Conservation (phyloP, 2,113 vertebrate genomes). For the Ploceus nigricollis region DNA sequence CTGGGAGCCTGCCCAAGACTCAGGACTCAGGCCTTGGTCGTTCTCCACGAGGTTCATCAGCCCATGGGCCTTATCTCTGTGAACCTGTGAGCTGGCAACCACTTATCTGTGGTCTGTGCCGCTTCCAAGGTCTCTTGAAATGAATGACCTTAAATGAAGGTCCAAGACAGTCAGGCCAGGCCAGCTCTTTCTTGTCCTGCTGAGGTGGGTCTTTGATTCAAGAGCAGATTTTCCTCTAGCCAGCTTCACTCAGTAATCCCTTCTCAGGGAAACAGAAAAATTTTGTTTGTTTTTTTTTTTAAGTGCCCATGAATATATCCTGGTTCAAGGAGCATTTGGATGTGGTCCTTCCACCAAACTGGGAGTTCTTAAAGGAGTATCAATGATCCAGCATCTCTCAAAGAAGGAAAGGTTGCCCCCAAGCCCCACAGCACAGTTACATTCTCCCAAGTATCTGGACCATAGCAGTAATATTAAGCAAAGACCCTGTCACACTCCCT, state of each 20-base stretch:
- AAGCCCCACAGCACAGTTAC: not conserved
- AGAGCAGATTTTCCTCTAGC: not conserved
- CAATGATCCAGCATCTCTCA: not conserved
- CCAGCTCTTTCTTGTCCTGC: not conserved
- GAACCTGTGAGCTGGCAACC: not conserved
- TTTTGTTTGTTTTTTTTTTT: accelerated
- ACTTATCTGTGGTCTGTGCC: not conserved
- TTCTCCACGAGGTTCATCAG: not conserved
- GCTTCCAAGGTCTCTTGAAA: not conserved
- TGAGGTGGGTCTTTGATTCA: not conserved
- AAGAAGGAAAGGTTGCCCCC: not conserved
- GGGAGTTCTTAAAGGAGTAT: not conserved
- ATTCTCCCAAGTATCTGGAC: not conserved
- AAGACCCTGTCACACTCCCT: not conserved
- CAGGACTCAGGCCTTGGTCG: not conserved
- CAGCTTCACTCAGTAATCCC: not conserved
- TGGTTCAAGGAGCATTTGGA: not conserved
- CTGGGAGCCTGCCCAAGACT: not conserved
- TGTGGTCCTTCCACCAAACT: not conserved
- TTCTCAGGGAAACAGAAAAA: not conserved
- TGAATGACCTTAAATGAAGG: not conserved
- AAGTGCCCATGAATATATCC: not conserved
- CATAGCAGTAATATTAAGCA: not conserved
- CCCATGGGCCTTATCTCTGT: not conserved
- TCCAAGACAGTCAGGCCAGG: not conserved